Evolutionary conservation across 1,140 invertebrate species (phyloP), one percentile per base, ranked within the genome.

Genomic region (Calycopis cecrops): DNA sequence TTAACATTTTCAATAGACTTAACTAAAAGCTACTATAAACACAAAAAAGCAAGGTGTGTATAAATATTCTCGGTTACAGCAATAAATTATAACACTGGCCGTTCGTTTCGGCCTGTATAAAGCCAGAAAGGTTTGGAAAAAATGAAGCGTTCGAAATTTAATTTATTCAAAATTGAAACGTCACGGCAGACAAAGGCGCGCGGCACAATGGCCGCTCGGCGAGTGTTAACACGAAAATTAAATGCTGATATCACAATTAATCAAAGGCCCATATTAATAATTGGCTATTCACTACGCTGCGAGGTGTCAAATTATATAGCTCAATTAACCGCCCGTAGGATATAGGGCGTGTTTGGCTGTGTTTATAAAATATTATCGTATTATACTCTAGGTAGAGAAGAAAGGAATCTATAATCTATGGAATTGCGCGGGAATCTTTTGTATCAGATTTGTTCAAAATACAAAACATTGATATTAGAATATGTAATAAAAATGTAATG

Each of bases 91-190:
- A 75, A 79, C n/a, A 44, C 70, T 77, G 74, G 71, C 75, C 67
- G 69, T 68, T 79, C 75, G 76, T 83, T 81, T 68, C 71, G 62
- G 16, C 28, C 49, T 51, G 49, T 51, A 17, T 51, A 52, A 65
- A 55, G 48, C 12, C 67, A 73, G 76, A 71, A 76, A 78, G 65
- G 70, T 62, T 71, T 53, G 62, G 63, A 86, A 86, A 85, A 86
- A 86, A 84, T 72, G 73, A 78, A 80, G 79, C 83, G 83, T 85
- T 86, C 78, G 79, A 86, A 86, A 86, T 86, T 85, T 86, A 86
- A 86, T 86, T 86, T 86, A 85, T 86, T 83, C 83, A 82, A 85
- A 85, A 86, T 86, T 86, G 83, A 86, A 83, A 86, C 83, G 83
- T 86, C 83, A 86, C 76, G 79, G 52, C 52, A 40, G 38, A 54